Conservation (phyloP, 2,797 vertebrate genomes). For the Ammospiza maritima region DNA sequence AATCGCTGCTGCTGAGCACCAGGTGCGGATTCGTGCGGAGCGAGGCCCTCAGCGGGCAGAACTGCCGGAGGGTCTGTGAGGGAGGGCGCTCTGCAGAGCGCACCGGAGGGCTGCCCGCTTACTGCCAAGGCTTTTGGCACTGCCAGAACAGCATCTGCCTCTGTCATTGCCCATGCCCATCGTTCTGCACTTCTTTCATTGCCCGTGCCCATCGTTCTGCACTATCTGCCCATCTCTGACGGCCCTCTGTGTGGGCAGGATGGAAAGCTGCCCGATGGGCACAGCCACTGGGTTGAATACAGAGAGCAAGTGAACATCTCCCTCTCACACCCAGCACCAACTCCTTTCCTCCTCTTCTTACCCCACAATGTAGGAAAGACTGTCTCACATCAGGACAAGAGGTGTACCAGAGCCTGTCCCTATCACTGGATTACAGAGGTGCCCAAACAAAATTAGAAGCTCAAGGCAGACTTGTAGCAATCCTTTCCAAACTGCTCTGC, state of each 20-base stretch:
- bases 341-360: not conserved
- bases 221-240: accelerated
- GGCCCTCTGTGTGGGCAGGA: accelerated
- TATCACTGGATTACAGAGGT: not conserved
- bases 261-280: not conserved
- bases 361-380: not conserved
- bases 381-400: not conserved
- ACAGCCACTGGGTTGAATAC: not conserved
- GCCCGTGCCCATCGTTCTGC: not conserved
- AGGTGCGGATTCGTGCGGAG: accelerated
- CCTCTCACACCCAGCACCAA: not conserved
- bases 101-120: not conserved
- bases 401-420: not conserved
- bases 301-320: not conserved
- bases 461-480: not conserved
- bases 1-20: not conserved
- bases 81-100: not conserved
- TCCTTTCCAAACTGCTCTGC: not conserved
- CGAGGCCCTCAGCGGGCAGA: not conserved
- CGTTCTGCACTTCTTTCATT: not conserved
- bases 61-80: not conserved
- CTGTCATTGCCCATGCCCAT: not conserved
- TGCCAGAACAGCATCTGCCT: not conserved
- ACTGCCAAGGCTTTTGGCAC: not conserved
- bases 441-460: not conserved